phyloP scores from a whole-genome alignment of 1,140 invertebrate genomes.

The Nebria ingens region DNA sequence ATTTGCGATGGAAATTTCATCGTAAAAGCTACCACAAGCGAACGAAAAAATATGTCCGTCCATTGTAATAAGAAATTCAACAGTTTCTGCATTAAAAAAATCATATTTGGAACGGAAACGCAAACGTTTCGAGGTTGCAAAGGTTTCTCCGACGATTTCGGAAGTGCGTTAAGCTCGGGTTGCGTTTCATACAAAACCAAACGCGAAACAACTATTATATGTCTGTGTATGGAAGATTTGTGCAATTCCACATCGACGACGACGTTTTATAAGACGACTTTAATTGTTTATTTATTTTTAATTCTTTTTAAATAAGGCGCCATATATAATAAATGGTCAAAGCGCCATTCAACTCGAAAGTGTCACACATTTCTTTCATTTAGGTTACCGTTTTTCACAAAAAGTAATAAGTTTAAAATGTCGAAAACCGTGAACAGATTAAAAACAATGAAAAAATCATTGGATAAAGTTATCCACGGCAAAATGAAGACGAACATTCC shows the following conservation, averaged over 20 bases:
- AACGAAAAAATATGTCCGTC: background rate
- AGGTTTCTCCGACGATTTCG: background rate
- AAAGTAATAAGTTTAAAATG: slow-evolving; percentile 41
- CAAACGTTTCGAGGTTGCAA: background rate
- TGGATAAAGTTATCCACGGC: slow-evolving; percentile 64
- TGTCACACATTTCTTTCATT: too few species aligned
- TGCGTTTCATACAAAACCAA: background rate
- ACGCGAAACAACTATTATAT: background rate
- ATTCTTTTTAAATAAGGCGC: too few species aligned
- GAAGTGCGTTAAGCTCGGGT: background rate
- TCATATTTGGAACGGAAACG: background rate
- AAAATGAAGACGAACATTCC: slow-evolving; percentile 70
- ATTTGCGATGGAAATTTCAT: slow-evolving; percentile 1
- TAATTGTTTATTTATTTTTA: too few species aligned
- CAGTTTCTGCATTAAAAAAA: background rate
- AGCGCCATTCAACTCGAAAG: too few species aligned
- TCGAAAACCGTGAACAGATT: slow-evolving; percentile 56
- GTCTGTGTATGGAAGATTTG: background rate
- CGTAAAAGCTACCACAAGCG: background rate
- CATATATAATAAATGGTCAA: too few species aligned
- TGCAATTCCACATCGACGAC: background rate
- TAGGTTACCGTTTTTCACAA: background rate
- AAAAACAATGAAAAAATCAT: slow-evolving; percentile 54
- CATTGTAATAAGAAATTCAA: background rate
- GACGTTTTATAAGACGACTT: background rate